Conservation (phyloP, 1,140 invertebrate species). For the Aphelinus atriplicis region DNA sequence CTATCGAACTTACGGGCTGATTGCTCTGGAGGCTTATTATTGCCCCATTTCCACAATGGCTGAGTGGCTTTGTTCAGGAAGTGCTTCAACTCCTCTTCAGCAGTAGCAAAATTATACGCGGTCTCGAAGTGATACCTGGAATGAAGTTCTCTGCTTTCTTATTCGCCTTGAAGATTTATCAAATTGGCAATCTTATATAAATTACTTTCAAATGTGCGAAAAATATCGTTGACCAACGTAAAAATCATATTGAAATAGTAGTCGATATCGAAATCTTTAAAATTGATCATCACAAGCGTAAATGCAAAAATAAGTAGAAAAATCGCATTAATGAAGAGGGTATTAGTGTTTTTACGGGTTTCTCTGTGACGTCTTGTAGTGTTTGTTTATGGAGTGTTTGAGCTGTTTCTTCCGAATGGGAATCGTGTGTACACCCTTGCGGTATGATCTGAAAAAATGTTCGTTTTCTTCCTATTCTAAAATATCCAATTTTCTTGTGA, state of each 20-base stretch:
- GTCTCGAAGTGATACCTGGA: slow-evolving; percentile 68
- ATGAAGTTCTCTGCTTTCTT: slow-evolving; percentile 33
- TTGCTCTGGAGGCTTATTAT: slow-evolving; percentile 23
- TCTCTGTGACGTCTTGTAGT: slow-evolving; percentile 34
- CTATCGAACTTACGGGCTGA: slow-evolving; percentile 24
- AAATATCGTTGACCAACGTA: too few species aligned
- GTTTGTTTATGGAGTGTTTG: slow-evolving; percentile 39
- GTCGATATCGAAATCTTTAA: too few species aligned
- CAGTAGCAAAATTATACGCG: slow-evolving; percentile 62
- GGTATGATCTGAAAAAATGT: slow-evolving; percentile 38
- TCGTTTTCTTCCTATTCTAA: slow-evolving; percentile 26
- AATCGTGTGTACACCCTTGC: slow-evolving; percentile 31
- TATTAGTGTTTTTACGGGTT: slow-evolving; percentile 34
- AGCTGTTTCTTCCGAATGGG: slow-evolving; percentile 35
- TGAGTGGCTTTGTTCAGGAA: slow-evolving; percentile 79
- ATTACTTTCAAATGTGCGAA: slow-evolving; percentile 4
- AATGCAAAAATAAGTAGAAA: not conserved
- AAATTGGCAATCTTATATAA: not conserved
- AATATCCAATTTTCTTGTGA: slow-evolving; percentile 11
- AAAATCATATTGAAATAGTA: not conserved
- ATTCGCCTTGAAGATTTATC: slow-evolving; percentile 7
- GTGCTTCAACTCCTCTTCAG: slow-evolving; percentile 79
- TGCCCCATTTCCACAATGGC: slow-evolving; percentile 55
- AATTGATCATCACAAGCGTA: too few species aligned
- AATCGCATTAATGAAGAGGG: slow-evolving; percentile 11